A percentile compares a stretch with the other conserved stretches of the same genome.
These are phyloP conservation scores for Apamea epomidion DNA, from an alignment of 2,888 invertebrate species.

Conservation along the genomic window DNA sequence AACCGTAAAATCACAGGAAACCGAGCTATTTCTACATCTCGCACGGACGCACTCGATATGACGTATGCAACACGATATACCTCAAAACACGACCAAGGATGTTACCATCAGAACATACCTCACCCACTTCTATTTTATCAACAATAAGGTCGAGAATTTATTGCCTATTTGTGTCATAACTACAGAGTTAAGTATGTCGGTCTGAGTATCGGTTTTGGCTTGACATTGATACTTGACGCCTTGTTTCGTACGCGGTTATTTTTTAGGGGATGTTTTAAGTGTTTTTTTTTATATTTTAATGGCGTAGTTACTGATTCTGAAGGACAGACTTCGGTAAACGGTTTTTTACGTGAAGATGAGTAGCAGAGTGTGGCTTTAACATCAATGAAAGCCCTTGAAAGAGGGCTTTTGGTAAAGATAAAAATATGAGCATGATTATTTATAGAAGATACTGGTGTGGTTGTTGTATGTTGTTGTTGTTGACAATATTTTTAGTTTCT, in stretches of 20 bases:
- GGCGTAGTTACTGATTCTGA: constrained; percentile 46
- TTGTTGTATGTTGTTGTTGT: no score
- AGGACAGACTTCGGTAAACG: constrained; percentile 1
- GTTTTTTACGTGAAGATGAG: constrained; percentile 7
- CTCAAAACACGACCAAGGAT: constrained; percentile 64
- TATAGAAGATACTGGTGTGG: no score
- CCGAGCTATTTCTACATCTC: constrained; percentile 79
- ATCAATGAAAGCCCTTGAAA: neutral
- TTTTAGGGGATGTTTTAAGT: constrained; percentile 68
- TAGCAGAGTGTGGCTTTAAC: neutral
- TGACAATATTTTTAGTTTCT: no score
- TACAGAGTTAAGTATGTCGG: constrained; percentile 44
- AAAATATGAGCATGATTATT: neutral
- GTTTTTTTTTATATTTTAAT: constrained; percentile 68
- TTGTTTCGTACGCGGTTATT: constrained; percentile 77
- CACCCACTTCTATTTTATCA: constrained; percentile 42
- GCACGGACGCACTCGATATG: constrained; percentile 76
- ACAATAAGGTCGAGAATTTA: constrained; percentile 63
- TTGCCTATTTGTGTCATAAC: constrained; percentile 46
- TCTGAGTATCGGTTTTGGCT: constrained; percentile 78
- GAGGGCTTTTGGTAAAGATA: neutral
- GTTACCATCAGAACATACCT: constrained; percentile 38
- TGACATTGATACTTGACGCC: constrained; percentile 83
- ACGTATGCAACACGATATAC: constrained; percentile 79
- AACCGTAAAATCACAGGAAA: constrained; percentile 76